Evolutionary conservation across 2,888 invertebrate genomes (phyloP), one percentile per base, ranked within the genome.

Genomic region (Folsomia candida): DNA sequence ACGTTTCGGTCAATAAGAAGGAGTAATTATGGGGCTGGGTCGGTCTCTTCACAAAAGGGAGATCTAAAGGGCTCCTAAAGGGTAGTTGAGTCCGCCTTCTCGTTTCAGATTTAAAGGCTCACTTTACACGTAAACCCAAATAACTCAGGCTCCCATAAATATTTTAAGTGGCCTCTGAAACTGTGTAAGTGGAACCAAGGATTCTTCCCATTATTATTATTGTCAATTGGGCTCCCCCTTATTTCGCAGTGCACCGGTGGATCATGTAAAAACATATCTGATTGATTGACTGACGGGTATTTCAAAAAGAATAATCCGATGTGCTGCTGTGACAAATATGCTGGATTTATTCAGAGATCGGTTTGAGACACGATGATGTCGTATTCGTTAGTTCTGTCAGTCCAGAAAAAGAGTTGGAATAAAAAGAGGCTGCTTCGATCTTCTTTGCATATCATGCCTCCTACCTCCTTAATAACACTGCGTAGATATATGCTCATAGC

Each of bases 1-100:
- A 70, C 70, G 70, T 62, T 27, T 61, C 60, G 71, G 71, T 71
- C 71, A 71, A 71, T 71, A 64, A 71, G 71, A 68, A 63, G n/a
- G n/a, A 62, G 71, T 71, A 71, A 71, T 71, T 71, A 68, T 63
- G 68, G 71, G 68, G 62, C 62, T 22, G 67, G 61, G 61, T 58
- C 65, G 60, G 65, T 20, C 57, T 59, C 57, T 54, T n/a, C 57
- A 51, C 47, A 51, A 68, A 68, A 61, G 28, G 27, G 26, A 54
- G 28, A 51, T 47, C n/a, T n/a, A 29, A 47, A 51, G 59, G 58
- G 11, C n/a, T n/a, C 58, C 59, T 20, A 26, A 59, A 20, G 37
- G 14, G 37, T 37, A 37, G 37, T 37, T 37, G 22, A 54, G n/a
- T 20, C 20, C 18, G 54, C 18, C 54, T 54, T 54, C 37, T 37